Percentiles rank a stretch among this genome's conserved stretches.
Conservation (phyloP, 2,888 invertebrate genomes). For the Hyposoter dolosus region DNA sequence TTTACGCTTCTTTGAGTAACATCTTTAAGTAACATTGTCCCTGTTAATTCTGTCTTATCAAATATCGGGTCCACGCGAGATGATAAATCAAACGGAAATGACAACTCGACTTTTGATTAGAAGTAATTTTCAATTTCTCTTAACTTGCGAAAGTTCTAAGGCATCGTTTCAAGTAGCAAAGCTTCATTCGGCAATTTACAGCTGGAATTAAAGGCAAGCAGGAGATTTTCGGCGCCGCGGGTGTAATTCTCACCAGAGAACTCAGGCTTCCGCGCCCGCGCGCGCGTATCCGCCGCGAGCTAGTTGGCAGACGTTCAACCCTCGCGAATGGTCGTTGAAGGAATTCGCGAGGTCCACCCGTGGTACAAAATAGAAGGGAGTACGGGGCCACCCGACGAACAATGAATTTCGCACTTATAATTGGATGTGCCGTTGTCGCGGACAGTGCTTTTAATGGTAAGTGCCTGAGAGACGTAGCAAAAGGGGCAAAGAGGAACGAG, state of each 20-base stretch:
- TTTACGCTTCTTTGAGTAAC: background rate
- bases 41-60: background rate
- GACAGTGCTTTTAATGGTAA: slow-evolving; percentile 80
- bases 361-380: slow-evolving; percentile 38
- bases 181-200: slow-evolving; percentile 29
- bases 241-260: slow-evolving; percentile 53
- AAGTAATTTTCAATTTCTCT: background rate
- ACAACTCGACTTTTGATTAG: slow-evolving; percentile 4
- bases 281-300: slow-evolving; percentile 48
- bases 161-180: background rate
- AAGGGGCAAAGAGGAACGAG: slow-evolving; percentile 36
- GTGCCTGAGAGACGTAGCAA: slow-evolving; percentile 71
- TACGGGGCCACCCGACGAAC: slow-evolving; percentile 71
- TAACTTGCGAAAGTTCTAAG: background rate
- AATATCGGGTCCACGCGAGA: background rate
- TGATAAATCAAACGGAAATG: background rate
- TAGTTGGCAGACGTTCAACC: slow-evolving; percentile 69
- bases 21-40: background rate
- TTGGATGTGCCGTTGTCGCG: slow-evolving; percentile 81
- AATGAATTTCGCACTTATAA: slow-evolving; percentile 83
- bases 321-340: slow-evolving; percentile 40
- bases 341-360: slow-evolving; percentile 58
- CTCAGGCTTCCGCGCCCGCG: slow-evolving; percentile 29
- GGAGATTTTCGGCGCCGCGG: slow-evolving; percentile 69
- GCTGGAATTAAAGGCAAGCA: slow-evolving; percentile 58